phyloP scores from a whole-genome alignment of 2,113 vertebrate genomes.

The Brachirus orientalis region DNA sequence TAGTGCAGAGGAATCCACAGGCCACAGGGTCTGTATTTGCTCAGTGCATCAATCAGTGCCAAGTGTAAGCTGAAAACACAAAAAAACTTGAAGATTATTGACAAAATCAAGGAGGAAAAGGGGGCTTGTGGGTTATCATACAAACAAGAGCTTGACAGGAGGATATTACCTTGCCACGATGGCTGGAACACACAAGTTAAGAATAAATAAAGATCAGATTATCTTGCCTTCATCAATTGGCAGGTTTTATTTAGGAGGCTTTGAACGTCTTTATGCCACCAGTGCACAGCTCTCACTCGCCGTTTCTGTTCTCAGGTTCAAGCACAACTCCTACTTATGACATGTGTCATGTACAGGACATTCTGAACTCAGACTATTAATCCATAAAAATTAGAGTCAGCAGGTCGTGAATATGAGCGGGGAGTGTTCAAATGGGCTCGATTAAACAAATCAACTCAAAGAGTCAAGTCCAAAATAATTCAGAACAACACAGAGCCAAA shows the following conservation, averaged over 20 bases:
- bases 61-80: constrained; percentile 16
- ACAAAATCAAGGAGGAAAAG: constrained; percentile 22
- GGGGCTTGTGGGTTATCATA: constrained; percentile 20
- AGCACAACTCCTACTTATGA: too few relatives aligned
- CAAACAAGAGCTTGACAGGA: constrained; percentile 27
- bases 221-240: constrained; percentile 1
- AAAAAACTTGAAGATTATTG: constrained; percentile 15
- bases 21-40: constrained; percentile 43
- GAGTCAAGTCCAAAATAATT: too few relatives aligned
- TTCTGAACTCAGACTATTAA: too few relatives aligned
- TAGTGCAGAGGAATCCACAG: constrained; percentile 21
- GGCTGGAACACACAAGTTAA: constrained; percentile 26
- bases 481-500: too few relatives aligned
- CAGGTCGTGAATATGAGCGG: too few relatives aligned
- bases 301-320: too few relatives aligned
- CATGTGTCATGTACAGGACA: too few relatives aligned
- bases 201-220: constrained; percentile 9
- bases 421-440: too few relatives aligned
- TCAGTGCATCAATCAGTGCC: neutral
- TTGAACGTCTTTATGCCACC: too few relatives aligned
- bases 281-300: too few relatives aligned
- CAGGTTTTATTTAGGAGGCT: constrained; percentile 16
- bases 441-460: too few relatives aligned
- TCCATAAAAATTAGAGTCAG: too few relatives aligned
- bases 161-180: constrained; percentile 48